These are phyloP conservation scores for Arvicola amphibius DNA, from an alignment of 2,797 vertebrate species.

Conservation along the genomic window DNA sequence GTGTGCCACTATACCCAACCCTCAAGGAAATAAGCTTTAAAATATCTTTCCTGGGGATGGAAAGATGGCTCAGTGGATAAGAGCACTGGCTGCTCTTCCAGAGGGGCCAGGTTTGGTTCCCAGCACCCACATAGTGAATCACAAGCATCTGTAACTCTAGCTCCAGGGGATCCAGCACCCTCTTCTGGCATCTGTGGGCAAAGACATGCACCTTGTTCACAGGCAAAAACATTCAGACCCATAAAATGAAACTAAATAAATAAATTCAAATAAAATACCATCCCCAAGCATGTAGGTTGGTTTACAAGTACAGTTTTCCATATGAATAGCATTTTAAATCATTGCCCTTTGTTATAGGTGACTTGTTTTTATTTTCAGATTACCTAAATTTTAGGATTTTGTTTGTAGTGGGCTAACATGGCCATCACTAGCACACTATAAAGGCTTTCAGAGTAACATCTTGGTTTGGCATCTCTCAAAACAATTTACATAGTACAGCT, in stretches of 20 bases:
- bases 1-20: background rate
- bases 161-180: background rate
- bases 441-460: slow-evolving; percentile 51
- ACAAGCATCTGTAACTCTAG: background rate
- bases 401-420: background rate
- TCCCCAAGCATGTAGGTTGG: background rate
- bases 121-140: background rate
- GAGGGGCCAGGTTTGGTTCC: background rate
- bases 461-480: slow-evolving; percentile 75
- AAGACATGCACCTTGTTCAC: background rate
- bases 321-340: background rate
- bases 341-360: background rate
- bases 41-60: background rate
- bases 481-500: slow-evolving; percentile 69
- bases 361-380: background rate
- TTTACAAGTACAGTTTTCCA: background rate
- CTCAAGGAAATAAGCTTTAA: background rate
- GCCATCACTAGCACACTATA: slow-evolving; percentile 44
- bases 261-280: background rate
- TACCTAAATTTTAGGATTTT: slow-evolving; percentile 30
- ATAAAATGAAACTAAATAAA: background rate
- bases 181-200: background rate
- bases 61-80: background rate
- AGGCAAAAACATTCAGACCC: background rate
- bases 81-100: background rate